Evolutionary conservation across 2,888 invertebrate species (phyloP).

Genomic region (Sinhomidia bicolor): DNA sequence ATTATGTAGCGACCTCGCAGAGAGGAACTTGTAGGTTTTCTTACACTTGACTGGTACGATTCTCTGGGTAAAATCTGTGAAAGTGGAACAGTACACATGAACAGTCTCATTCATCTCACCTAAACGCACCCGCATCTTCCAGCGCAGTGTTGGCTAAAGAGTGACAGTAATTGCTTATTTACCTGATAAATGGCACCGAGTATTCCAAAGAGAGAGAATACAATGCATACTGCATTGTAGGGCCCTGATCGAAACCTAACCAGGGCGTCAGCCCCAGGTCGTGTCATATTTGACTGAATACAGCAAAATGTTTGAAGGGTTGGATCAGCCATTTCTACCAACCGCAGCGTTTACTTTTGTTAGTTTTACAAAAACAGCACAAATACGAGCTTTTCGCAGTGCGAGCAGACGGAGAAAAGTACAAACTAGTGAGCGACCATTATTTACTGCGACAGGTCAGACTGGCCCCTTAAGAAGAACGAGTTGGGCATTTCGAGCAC

Average conservation of each 20-base stretch:
- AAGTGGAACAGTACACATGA: neutral
- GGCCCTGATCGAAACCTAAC: conserved; percentile 88
- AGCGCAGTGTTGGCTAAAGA: too few relatives aligned
- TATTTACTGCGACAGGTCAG: too few relatives aligned
- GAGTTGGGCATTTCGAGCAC: too few relatives aligned
- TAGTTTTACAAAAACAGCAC: too few relatives aligned
- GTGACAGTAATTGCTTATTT: conserved; percentile 73
- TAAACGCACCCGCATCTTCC: too few relatives aligned
- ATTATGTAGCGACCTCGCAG: conserved; percentile 88
- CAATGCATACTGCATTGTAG: conserved; percentile 88
- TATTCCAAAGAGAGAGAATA: conserved; percentile 89
- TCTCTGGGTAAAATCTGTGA: conserved; percentile 86
- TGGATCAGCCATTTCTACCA: conserved; percentile 87
- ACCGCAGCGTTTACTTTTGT: too few relatives aligned
- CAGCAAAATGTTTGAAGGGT: conserved; percentile 93
- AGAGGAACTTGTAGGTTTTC: conserved; percentile 85
- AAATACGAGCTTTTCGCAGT: too few relatives aligned
- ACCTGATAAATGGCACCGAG: conserved; percentile 91
- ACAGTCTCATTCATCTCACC: neutral
- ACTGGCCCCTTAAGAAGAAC: too few relatives aligned
- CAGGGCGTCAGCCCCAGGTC: conserved; percentile 87
- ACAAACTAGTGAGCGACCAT: too few relatives aligned
- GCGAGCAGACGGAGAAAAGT: too few relatives aligned
- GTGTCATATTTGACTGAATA: conserved; percentile 86
- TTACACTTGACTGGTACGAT: conserved; percentile 83